Percentiles rank a stretch among this genome's conserved stretches.
Evolutionary conservation across 2,888 invertebrate genomes (phyloP).

Genomic region (Drosophila recens): DNA sequence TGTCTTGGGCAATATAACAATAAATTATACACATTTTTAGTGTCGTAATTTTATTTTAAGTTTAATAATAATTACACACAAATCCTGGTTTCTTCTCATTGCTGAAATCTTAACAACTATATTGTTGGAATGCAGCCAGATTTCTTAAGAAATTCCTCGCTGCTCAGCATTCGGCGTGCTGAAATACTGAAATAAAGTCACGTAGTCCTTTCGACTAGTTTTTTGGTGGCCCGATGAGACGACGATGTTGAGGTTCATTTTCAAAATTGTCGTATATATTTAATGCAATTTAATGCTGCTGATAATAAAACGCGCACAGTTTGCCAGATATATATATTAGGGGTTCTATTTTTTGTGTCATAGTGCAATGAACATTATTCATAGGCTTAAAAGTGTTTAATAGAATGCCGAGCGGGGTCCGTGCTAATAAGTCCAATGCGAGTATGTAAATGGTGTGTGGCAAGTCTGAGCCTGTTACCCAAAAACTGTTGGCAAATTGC

Average conservation of each 20-base stretch:
- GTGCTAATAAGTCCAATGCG: slow-evolving; percentile 53
- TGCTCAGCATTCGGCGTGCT: slow-evolving; percentile 36
- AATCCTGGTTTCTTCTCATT: not conserved
- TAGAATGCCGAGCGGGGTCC: slow-evolving; percentile 40
- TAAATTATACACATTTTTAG: not conserved
- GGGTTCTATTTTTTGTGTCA: slow-evolving; percentile 28
- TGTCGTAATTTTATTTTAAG: no score
- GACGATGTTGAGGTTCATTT: slow-evolving; percentile 26
- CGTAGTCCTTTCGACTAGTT: slow-evolving; percentile 46
- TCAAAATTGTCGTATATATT: slow-evolving; percentile 58
- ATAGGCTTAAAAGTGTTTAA: slow-evolving; percentile 66
- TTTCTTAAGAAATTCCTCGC: slow-evolving; percentile 15
- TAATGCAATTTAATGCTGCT: slow-evolving; percentile 70
- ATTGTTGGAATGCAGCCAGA: slow-evolving; percentile 12
- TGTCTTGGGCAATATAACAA: not conserved
- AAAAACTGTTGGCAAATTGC: slow-evolving; percentile 65
- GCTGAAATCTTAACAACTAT: not conserved
- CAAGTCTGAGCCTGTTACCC: slow-evolving; percentile 3
- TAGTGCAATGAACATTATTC: slow-evolving; percentile 62
- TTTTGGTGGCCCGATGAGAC: slow-evolving; percentile 36
- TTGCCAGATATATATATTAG: slow-evolving; percentile 11
- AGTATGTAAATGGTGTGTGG: slow-evolving; percentile 42
- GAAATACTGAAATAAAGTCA: slow-evolving; percentile 29
- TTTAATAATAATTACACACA: not conserved
- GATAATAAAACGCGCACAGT: slow-evolving; percentile 64